These are phyloP conservation scores for Hylaeus anthracinus DNA, from an alignment of 1,140 invertebrate genomes.

Conservation along the genomic window DNA sequence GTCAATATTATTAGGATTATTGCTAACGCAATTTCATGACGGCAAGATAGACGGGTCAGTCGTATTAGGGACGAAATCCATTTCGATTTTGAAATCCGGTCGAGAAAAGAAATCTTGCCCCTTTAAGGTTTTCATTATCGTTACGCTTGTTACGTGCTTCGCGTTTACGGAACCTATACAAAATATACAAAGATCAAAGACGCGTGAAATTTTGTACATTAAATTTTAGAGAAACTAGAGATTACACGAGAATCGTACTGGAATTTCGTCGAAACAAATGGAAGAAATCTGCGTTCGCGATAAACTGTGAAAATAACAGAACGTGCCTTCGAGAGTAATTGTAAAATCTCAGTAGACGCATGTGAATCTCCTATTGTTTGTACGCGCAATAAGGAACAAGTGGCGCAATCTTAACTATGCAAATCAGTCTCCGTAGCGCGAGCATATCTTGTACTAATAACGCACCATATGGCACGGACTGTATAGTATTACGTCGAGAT, in stretches of 20 bases:
- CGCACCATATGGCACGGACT: constrained; percentile 32
- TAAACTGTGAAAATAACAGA: not conserved
- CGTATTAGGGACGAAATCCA: not conserved
- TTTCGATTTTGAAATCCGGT: too few species aligned
- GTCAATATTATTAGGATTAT: constrained; percentile 10
- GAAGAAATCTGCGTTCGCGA: not conserved
- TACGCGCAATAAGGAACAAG: constrained; percentile 6
- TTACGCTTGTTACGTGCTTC: too few species aligned
- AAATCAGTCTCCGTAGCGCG: constrained; percentile 10
- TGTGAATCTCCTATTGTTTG: not conserved
- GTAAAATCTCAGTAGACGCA: not conserved
- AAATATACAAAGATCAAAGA: too few species aligned
- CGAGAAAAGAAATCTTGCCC: too few species aligned
- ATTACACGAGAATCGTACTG: too few species aligned
- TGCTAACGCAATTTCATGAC: not conserved
- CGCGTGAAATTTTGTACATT: too few species aligned
- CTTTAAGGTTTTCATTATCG: too few species aligned
- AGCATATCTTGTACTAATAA: constrained; percentile 45
- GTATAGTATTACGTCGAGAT: constrained; percentile 37
- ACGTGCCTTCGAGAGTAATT: not conserved
- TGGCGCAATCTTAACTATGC: constrained; percentile 12
- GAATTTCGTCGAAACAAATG: too few species aligned
- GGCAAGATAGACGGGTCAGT: not conserved
- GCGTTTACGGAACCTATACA: too few species aligned
- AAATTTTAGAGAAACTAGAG: too few species aligned